These are phyloP conservation scores for Coluber constrictor DNA, from an alignment of 2,797 vertebrate genomes.

Conservation along the genomic window DNA sequence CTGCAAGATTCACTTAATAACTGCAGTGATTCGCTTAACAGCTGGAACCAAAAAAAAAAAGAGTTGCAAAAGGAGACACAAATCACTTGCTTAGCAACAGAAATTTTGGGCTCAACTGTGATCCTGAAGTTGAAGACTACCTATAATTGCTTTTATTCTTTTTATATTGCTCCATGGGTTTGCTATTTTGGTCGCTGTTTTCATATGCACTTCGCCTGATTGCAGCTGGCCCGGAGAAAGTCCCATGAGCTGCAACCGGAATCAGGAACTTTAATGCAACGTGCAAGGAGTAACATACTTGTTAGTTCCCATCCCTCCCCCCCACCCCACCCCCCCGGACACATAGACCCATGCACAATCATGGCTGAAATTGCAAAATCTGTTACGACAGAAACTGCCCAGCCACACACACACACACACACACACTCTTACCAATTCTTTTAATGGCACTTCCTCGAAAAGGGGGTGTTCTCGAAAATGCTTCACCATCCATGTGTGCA, in stretches of 20 bases:
- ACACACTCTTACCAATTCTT: conserved; percentile 77
- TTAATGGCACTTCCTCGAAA: conserved; percentile 77
- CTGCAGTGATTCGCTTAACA: too few relatives aligned
- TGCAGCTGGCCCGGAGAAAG: neutral
- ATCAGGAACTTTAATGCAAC: neutral
- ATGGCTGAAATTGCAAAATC: neutral
- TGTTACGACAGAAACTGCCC: neutral
- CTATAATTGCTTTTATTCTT: neutral
- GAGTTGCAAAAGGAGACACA: neutral
- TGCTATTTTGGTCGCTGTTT: neutral
- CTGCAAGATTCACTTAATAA: neutral
- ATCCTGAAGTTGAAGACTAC: neutral
- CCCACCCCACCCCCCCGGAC: neutral
- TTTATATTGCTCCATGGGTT: neutral
- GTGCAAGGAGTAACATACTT: neutral
- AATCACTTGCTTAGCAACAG: neutral
- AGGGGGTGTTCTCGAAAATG: conserved; percentile 88
- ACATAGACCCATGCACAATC: neutral
- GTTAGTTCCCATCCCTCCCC: neutral
- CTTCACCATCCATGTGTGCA: conserved; percentile 88
- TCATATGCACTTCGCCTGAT: neutral
- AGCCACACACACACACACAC: too few relatives aligned
- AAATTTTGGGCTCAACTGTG: neutral
- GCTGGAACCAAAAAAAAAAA: neutral
- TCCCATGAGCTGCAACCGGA: neutral